Percentiles rank a stretch among this genome's conserved stretches.
phyloP scores from a whole-genome alignment of 2,797 vertebrate genomes.

The Varecia variegata region DNA sequence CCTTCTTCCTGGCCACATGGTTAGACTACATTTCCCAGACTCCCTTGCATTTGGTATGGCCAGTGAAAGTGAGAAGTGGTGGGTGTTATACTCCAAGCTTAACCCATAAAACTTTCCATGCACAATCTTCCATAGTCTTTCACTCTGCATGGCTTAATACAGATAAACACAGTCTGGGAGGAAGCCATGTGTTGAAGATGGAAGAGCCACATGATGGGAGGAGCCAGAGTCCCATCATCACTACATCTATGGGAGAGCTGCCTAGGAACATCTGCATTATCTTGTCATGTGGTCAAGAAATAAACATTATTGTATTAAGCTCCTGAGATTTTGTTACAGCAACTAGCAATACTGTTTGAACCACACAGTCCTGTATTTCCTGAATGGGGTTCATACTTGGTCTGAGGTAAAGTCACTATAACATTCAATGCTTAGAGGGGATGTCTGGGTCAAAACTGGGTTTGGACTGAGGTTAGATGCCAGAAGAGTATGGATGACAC shows the following conservation, averaged over 20 bases:
- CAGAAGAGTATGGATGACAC: not conserved
- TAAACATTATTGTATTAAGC: not conserved
- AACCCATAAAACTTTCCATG: not conserved
- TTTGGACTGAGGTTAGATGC: not conserved
- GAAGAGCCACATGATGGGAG: not conserved
- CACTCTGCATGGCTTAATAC: not conserved
- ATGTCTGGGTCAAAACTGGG: not conserved
- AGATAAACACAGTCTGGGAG: not conserved
- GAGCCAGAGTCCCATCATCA: not conserved
- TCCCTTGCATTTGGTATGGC: not conserved
- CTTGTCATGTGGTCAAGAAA: not conserved
- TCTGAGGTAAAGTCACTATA: not conserved
- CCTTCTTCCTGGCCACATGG: not conserved
- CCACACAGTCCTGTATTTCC: not conserved
- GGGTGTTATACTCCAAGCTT: not conserved
- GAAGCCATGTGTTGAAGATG: not conserved
- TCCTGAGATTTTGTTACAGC: not conserved
- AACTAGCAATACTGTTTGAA: not conserved
- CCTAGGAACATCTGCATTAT: not conserved
- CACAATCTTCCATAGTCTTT: not conserved
- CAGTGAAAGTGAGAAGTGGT: not conserved
- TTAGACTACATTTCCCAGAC: not conserved
- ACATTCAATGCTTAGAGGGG: not conserved
- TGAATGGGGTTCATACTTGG: not conserved
- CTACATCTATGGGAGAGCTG: not conserved